Evolutionary conservation across 1,140 invertebrate species (phyloP).

Genomic region (Lycorma delicatula): DNA sequence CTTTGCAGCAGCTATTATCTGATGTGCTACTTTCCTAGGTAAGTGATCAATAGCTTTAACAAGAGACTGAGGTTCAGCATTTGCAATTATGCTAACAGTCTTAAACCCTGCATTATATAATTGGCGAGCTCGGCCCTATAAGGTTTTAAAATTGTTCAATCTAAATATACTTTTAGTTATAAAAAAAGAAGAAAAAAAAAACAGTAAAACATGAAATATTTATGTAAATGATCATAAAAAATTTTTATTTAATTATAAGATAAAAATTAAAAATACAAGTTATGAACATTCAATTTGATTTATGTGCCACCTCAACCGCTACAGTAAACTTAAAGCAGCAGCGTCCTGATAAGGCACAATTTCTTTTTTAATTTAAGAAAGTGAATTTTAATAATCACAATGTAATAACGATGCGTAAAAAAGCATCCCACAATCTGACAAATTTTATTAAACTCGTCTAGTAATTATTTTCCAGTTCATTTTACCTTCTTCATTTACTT

Average conservation of each 20-base stretch:
- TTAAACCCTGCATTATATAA: slow-evolving; percentile 73
- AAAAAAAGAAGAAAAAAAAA: too few relatives aligned
- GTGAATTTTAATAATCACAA: not conserved
- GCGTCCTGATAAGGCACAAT: slow-evolving; percentile 14
- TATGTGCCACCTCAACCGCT: slow-evolving; percentile 10
- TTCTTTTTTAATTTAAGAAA: not conserved
- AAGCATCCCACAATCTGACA: too few relatives aligned
- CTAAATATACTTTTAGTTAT: too few relatives aligned
- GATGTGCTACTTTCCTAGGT: slow-evolving; percentile 53
- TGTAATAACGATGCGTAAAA: not conserved
- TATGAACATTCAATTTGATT: too few relatives aligned
- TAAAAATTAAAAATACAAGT: too few relatives aligned
- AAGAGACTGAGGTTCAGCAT: slow-evolving; percentile 53
- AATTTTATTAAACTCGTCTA: too few relatives aligned
- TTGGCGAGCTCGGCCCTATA: slow-evolving; percentile 70
- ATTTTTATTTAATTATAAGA: too few relatives aligned
- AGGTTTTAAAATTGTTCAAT: slow-evolving; percentile 19
- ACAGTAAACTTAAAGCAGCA: not conserved
- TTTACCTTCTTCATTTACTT: too few relatives aligned
- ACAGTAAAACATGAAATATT: too few relatives aligned
- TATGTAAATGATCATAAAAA: too few relatives aligned
- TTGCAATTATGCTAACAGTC: slow-evolving; percentile 64
- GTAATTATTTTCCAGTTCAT: too few relatives aligned
- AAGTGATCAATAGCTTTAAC: slow-evolving; percentile 59
- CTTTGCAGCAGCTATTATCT: slow-evolving; percentile 78